phyloP scores from a whole-genome alignment of 2,888 invertebrate genomes.

The Trichopria drosophilae region DNA sequence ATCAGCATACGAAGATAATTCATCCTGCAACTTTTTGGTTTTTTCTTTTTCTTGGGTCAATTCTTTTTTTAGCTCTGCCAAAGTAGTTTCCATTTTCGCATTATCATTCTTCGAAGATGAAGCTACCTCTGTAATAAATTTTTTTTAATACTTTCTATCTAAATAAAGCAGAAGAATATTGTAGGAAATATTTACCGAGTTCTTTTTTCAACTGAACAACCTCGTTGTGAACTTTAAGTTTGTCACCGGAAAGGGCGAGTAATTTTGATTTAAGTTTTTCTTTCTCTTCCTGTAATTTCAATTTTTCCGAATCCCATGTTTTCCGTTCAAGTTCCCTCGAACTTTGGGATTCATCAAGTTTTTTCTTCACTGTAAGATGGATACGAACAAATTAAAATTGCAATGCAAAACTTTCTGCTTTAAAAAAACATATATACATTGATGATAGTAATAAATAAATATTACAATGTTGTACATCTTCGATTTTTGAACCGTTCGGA shows the following conservation, averaged over 20 bases:
- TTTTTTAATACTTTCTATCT: no score
- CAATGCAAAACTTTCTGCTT: neutral
- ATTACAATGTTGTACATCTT: conserved; percentile 40
- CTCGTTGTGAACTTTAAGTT: conserved; percentile 65
- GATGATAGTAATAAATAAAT: neutral
- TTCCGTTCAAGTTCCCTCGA: conserved; percentile 49
- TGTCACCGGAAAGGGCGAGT: conserved; percentile 59
- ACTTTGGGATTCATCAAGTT: conserved; percentile 61
- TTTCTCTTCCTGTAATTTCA: conserved; percentile 59
- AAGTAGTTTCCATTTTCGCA: conserved; percentile 66
- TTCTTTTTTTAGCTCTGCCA: conserved; percentile 65
- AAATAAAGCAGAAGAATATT: no score
- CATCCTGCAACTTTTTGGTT: conserved; percentile 65
- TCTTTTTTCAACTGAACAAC: conserved; percentile 65
- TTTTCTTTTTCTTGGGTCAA: conserved; percentile 65
- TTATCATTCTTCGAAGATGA: conserved; percentile 58
- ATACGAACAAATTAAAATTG: neutral
- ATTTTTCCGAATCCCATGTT: conserved; percentile 61
- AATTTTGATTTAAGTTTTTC: conserved; percentile 60
- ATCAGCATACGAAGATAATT: conserved; percentile 51
- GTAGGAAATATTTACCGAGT: conserved; percentile 62
- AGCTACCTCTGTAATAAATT: conserved; percentile 61
- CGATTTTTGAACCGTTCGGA: conserved; percentile 49
- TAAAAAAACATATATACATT: neutral
- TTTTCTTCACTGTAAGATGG: conserved; percentile 57